Percentiles rank a stretch among this genome's conserved stretches.
Evolutionary conservation across 2,888 invertebrate genomes (phyloP).

Genomic region (Halocaridina rubra): DNA sequence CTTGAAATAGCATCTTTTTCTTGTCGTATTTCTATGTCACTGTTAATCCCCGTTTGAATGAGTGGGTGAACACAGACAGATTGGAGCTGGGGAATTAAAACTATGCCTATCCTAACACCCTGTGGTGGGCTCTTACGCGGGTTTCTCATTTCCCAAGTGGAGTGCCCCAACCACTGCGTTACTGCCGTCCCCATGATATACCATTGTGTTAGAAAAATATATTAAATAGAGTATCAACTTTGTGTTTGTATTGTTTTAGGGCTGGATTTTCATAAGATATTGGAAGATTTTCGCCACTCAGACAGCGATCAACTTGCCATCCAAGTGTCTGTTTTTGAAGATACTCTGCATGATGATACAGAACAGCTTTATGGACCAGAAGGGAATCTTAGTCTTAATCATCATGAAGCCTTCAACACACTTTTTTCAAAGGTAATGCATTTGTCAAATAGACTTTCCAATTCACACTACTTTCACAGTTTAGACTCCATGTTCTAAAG

Average conservation of each 20-base stretch:
- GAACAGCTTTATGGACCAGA: constrained; percentile 63
- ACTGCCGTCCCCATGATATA: no score
- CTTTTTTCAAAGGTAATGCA: constrained; percentile 65
- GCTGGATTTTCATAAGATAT: constrained; percentile 64
- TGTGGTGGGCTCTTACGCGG: no score
- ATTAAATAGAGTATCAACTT: no score
- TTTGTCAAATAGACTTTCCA: background rate
- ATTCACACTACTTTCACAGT: background rate
- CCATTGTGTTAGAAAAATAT: no score
- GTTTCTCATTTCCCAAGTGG: no score
- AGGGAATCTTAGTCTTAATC: constrained; percentile 64
- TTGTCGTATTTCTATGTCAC: no score
- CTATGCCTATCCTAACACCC: no score
- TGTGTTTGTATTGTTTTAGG: constrained; percentile 48
- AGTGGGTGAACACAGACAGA: no score
- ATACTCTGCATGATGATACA: constrained; percentile 66
- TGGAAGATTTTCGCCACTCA: constrained; percentile 64
- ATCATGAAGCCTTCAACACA: constrained; percentile 66
- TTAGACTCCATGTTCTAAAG: background rate
- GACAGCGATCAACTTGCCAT: constrained; percentile 66
- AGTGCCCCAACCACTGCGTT: no score
- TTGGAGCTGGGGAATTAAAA: no score
- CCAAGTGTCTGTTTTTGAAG: constrained; percentile 67
- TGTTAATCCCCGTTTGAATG: no score
- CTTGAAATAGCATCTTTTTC: no score